A percentile compares a stretch with the other conserved stretches of the same genome.
phyloP scores from a whole-genome alignment of 2,113 vertebrate genomes.

The Antigone vipio region DNA sequence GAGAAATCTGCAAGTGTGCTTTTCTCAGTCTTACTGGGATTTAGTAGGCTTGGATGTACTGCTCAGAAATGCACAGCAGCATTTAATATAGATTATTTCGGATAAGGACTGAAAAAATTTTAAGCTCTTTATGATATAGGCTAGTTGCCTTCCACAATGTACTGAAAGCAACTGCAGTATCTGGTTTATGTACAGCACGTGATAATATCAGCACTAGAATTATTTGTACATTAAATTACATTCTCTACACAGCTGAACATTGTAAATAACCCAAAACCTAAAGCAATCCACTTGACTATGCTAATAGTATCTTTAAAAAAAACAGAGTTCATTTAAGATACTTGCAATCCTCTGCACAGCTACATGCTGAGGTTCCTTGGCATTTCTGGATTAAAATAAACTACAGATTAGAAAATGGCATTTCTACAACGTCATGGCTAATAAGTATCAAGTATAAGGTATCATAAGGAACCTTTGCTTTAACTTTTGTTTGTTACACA shows the following conservation, averaged over 20 bases:
- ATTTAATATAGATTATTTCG: background rate
- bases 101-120: background rate
- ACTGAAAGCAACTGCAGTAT: background rate
- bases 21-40: background rate
- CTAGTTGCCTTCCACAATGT: background rate
- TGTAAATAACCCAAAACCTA: background rate
- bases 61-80: background rate
- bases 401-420: background rate
- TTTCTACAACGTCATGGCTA: background rate
- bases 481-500: background rate
- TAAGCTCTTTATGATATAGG: background rate
- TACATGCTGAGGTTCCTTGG: background rate
- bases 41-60: background rate
- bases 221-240: background rate
- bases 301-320: background rate
- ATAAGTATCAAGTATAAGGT: background rate
- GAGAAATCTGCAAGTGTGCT: background rate
- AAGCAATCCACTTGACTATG: background rate
- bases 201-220: background rate
- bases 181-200: background rate
- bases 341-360: background rate
- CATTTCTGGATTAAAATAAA: background rate
- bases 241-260: background rate
- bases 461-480: background rate
- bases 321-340: background rate